These are phyloP conservation scores for Sterrhoptilus dennistouni DNA, from an alignment of 2,113 vertebrate genomes.

Conservation along the genomic window DNA sequence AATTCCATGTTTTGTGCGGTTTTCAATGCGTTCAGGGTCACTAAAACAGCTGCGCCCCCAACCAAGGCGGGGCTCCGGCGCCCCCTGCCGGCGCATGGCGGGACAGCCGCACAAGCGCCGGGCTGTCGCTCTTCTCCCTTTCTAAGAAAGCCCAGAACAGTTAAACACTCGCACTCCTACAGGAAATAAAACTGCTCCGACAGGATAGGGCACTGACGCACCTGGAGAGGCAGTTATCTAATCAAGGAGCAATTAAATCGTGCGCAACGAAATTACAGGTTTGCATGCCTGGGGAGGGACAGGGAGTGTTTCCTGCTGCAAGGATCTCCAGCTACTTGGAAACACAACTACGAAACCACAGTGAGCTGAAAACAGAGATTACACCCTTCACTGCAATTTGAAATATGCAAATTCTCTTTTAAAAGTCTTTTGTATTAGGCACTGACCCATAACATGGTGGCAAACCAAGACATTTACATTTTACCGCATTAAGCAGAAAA, in stretches of 20 bases:
- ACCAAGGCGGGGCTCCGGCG: accelerated
- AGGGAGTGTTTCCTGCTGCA: accelerated
- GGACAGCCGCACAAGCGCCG: accelerated
- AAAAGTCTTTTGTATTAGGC: background rate
- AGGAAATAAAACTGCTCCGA: accelerated
- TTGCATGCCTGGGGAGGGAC: background rate
- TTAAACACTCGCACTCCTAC: accelerated
- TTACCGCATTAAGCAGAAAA: background rate
- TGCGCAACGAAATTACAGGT: accelerated
- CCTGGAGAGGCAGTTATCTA: background rate
- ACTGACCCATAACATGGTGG: background rate
- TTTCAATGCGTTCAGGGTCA: background rate
- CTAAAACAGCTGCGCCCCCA: background rate
- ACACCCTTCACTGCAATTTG: background rate
- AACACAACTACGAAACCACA: background rate
- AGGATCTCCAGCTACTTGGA: background rate
- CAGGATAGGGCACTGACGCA: background rate
- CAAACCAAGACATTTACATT: background rate
- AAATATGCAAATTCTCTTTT: background rate
- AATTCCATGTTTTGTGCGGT: background rate
- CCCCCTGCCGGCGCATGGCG: too few relatives aligned
- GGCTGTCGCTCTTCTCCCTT: accelerated
- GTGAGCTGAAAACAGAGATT: accelerated
- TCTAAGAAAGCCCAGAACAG: background rate
- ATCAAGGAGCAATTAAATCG: background rate